Conservation (phyloP, 2,888 invertebrate genomes). For the Scaptomyza flava region DNA sequence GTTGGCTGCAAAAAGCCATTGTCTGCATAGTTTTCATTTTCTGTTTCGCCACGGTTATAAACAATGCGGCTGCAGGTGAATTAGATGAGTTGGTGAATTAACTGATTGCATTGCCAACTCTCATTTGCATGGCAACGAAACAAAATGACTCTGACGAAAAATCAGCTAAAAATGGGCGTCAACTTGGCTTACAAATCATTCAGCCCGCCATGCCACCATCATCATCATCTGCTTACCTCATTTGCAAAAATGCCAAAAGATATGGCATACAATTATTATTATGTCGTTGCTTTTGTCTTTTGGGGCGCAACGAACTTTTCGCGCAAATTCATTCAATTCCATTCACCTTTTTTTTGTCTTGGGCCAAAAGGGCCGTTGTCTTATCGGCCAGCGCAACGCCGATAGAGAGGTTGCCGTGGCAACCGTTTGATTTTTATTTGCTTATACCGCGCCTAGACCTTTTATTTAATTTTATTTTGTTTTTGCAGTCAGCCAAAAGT, state of each 20-base stretch:
- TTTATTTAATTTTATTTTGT: neutral
- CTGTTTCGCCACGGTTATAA: conserved; percentile 11
- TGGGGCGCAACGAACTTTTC: conserved; percentile 77
- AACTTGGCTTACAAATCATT: conserved; percentile 34
- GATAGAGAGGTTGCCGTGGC: neutral
- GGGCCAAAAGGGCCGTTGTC: conserved; percentile 13
- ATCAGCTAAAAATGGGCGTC: conserved; percentile 67
- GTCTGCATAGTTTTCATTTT: conserved; percentile 8
- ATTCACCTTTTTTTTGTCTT: conserved; percentile 39
- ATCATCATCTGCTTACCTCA: neutral
- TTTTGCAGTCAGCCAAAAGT: neutral
- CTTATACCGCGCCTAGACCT: neutral
- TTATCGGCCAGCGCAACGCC: conserved; percentile 28
- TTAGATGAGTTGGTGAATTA: conserved; percentile 57
- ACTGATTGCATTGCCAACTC: conserved; percentile 53
- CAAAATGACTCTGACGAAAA: conserved; percentile 12
- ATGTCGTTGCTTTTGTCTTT: conserved; percentile 23
- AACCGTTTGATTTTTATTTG: conserved; percentile 5
- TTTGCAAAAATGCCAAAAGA: conserved; percentile 57
- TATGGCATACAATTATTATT: conserved; percentile 57
- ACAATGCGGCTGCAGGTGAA: conserved; percentile 42
- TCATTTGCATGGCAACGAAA: conserved; percentile 64
- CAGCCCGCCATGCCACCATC: neutral
- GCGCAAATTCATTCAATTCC: conserved; percentile 32
- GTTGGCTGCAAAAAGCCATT: conserved; percentile 32